Conservation (phyloP, 2,797 vertebrate species). For the Myiotriccus ornatus region DNA sequence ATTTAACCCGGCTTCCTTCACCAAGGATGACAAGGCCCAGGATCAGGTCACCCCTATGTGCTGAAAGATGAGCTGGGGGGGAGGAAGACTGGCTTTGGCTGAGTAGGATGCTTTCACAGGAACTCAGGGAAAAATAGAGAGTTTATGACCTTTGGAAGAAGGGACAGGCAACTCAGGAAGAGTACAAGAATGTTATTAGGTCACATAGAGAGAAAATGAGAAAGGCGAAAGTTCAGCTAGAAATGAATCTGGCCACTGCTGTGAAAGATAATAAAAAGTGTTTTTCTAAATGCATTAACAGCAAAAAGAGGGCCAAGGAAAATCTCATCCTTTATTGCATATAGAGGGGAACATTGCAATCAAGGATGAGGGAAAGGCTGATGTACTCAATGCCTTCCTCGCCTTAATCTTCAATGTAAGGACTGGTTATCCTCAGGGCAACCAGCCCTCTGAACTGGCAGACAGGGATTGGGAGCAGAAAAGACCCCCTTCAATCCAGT, state of each 20-base stretch:
- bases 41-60: background rate
- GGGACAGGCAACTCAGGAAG: background rate
- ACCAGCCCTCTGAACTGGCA: background rate
- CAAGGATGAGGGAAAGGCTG: background rate
- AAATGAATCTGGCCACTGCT: background rate
- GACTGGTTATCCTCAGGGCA: background rate
- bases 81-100: background rate
- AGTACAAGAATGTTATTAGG: background rate
- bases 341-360: background rate
- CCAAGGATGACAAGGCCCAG: background rate
- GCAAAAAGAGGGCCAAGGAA: background rate
- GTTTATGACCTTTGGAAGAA: background rate
- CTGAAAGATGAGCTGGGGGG: background rate
- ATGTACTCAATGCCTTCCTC: background rate
- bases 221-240: background rate
- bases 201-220: background rate
- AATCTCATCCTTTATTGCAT: background rate
- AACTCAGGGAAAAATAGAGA: background rate
- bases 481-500: fast-evolving
- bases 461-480: background rate
- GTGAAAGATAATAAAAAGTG: background rate
- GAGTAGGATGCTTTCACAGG: background rate
- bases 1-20: background rate
- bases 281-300: background rate
- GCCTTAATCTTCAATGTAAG: background rate